Evolutionary conservation across 2,113 vertebrate species (phyloP), one percentile per base, ranked within the genome.

Genomic region (Natator depressus): DNA sequence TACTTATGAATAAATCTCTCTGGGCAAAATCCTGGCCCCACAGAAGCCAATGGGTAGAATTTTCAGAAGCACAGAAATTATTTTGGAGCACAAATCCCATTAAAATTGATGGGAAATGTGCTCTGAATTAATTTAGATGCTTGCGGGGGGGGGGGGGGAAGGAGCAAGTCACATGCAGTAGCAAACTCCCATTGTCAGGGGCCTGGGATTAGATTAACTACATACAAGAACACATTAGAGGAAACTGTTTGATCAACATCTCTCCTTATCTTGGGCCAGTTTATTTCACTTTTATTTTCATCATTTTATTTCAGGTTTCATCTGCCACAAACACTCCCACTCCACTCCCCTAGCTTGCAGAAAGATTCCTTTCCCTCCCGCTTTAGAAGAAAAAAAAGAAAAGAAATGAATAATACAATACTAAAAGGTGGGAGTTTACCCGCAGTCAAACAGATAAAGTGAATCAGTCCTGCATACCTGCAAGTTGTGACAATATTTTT

Each of bases 41-140:
- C 16, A 53, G 46, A 86, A 29, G 9, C 59, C 57, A 95, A 91
- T 88, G 6, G 24, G 92, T 93, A 95, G 51, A 5, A 91, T 42
- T 87, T 95, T 94, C 82, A 89, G 16, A 95, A 75, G 35, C 50
- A 50, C 80, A 88, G 82, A 50, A 62, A 19, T 85, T 85, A 94
- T 93, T 94, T 81, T 93, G 83, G 93, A 81, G 47, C 83, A 93
- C 0, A 1, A n/a, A 5, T 13, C 88, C 42, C 51, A 85, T 79
- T 96, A 31, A 91, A 92, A 81, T 6, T 81, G 89, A 96, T 95
- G 89, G 94, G 91, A 95, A 95, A 79, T 20, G 6, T 83, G 31
- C 79, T 96, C 95, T 96, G 91, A 95, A 97, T 90, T 91, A 93
- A 82, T 35, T 65, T 91, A 55, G 1, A 65, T 35, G 8, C 65